Base-by-base conservation (phyloP, 2,888 invertebrate genomes). In the Hyposoter didymator region DNA sequence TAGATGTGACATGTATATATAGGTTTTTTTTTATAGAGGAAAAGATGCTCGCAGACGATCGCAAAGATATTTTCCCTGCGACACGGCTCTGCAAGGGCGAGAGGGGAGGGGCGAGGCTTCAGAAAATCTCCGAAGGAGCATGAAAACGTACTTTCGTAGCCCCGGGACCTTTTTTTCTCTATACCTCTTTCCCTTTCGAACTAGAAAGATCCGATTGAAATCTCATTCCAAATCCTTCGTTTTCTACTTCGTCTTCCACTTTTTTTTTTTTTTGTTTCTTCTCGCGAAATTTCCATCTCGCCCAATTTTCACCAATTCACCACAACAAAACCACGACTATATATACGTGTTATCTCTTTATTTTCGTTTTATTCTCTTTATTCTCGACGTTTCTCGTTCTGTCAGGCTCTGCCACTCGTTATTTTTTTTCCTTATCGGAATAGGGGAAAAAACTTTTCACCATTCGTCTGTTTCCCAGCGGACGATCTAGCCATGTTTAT, bases 191-290 rank as follows among this genome's bases (percentile, higher is more conserved):
- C 73, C 62, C 17, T 52, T 52, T 6, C 52, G 43, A 43, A 74
- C 52, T 28, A 43, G 74, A 52, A 32, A 78, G 83, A 85, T 85
- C 85, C 83, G 80, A 85, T 85, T 85, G 85, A 85, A 85, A 85
- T 83, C 85, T 76, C 80, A 80, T 85, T 76, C 66, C 76, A 55
- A 70, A 74, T 55, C 70, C 80, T 64, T 69, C 79, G 19, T 64
- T 62, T 59, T 52, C 10, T 52, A 39, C 49, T 62, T 73, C 47
- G 22, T 55, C 17, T 59, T 59, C 4, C 17, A 17, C 45, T 35
- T 64, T 5, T 32, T 66, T 14, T n/a, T 67, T 67, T 82, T 66
- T 73, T 75, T 82, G 52, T 67, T 80, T 52, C 72, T 55, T 79
- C 45, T 12, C 64, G 73, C n/a, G n/a, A 80, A 85, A 85, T 83